Evolutionary conservation across 2,797 vertebrate species (phyloP).

Genomic region (Chanos chanos): DNA sequence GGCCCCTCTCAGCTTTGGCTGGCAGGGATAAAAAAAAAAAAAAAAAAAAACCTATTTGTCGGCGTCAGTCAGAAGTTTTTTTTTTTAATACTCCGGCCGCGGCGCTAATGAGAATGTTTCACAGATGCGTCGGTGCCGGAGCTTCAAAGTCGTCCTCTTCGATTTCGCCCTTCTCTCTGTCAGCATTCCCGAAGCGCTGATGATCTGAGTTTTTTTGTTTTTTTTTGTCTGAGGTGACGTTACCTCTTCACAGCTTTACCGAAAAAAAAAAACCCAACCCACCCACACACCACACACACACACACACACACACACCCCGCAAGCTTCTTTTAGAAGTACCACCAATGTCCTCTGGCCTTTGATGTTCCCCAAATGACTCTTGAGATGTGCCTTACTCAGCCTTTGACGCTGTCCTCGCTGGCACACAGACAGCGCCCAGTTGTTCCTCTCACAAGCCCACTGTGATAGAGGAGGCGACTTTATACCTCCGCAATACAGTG

Average conservation of each 20-base stretch:
- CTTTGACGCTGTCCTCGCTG: slow-evolving; percentile 13
- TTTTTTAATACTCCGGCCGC: background rate
- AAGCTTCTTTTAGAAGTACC: slow-evolving; percentile 43
- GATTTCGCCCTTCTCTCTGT: slow-evolving; percentile 57
- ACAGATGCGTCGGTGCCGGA: slow-evolving; percentile 46
- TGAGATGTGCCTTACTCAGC: slow-evolving; percentile 9
- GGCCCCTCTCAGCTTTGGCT: slow-evolving; percentile 40
- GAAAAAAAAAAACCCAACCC: too few relatives aligned
- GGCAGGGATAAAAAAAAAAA: too few relatives aligned
- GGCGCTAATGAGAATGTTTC: slow-evolving; percentile 55
- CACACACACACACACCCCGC: slow-evolving; percentile 35
- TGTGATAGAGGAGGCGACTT: too few relatives aligned
- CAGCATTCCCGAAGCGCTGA: slow-evolving; percentile 45
- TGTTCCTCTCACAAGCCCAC: too few relatives aligned
- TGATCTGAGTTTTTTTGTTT: too few relatives aligned
- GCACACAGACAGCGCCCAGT: too few relatives aligned
- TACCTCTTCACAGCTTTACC: slow-evolving; percentile 43
- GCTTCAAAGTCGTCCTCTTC: slow-evolving; percentile 45
- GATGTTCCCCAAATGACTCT: background rate
- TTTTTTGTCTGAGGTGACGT: slow-evolving; percentile 57
- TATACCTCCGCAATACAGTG: too few relatives aligned
- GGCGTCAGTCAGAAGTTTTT: slow-evolving; percentile 37
- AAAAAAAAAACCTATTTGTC: slow-evolving; percentile 38
- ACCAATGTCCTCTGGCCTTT: slow-evolving; percentile 20
- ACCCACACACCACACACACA: too few relatives aligned